Percentiles rank a stretch among this genome's conserved stretches.
These are phyloP conservation scores for Thaumetopoea pityocampa DNA, from an alignment of 1,140 invertebrate species.

Conservation along the genomic window DNA sequence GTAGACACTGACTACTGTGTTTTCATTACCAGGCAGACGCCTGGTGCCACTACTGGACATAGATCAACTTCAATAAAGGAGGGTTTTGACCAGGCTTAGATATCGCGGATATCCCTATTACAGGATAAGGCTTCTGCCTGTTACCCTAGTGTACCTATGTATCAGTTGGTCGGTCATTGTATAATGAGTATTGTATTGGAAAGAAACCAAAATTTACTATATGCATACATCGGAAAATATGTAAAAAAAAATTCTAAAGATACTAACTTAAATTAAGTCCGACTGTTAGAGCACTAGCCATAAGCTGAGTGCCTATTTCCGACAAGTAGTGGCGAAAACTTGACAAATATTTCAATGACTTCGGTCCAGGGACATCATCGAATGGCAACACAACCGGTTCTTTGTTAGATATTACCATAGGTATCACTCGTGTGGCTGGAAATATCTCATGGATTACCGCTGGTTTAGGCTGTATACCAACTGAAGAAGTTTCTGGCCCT, in stretches of 20 bases:
- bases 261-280: conserved; percentile 76
- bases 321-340: conserved; percentile 78
- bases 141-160: no score
- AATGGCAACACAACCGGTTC: conserved; percentile 68
- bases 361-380: conserved; percentile 79
- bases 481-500: not conserved
- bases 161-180: no score
- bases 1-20: no score
- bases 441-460: conserved; percentile 32
- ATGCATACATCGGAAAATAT: no score
- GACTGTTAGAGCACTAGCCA: conserved; percentile 76
- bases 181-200: not conserved
- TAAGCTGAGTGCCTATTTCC: conserved; percentile 79
- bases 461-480: conserved; percentile 14
- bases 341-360: conserved; percentile 74
- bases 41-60: no score
- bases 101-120: no score
- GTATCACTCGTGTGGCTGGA: conserved; percentile 37
- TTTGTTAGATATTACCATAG: conserved; percentile 45
- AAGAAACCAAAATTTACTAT: not conserved
- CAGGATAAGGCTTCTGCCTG: no score
- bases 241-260: no score
- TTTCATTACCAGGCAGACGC: no score
- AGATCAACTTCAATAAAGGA: no score
- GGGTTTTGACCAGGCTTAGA: no score